Conservation (phyloP, 2,888 invertebrate species). For the Dinocampus coccinellae region DNA sequence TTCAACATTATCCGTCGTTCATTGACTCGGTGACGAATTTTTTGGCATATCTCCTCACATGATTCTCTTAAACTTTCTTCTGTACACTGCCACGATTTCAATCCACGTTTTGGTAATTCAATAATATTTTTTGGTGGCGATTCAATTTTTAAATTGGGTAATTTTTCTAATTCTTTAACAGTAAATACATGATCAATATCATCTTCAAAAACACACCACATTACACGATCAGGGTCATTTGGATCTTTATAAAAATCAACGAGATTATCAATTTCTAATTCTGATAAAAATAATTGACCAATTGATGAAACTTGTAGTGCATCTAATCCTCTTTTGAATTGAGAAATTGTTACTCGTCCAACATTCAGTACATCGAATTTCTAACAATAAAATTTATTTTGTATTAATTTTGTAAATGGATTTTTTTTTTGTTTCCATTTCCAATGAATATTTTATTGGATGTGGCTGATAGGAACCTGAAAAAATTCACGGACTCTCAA, state of each 20-base stretch:
- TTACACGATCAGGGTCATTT: slow-evolving; percentile 77
- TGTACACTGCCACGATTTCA: slow-evolving; percentile 70
- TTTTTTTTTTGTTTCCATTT: background rate
- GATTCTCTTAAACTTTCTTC: slow-evolving; percentile 54
- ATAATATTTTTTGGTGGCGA: slow-evolving; percentile 73
- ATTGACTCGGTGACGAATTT: slow-evolving; percentile 75
- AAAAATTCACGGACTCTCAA: slow-evolving; percentile 80
- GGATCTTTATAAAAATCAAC: slow-evolving; percentile 79
- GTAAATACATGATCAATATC: slow-evolving; percentile 83
- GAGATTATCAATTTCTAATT: slow-evolving; percentile 76
- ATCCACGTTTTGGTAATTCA: slow-evolving; percentile 70
- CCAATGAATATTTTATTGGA: background rate
- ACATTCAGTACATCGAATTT: slow-evolving; percentile 78
- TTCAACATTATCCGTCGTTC: slow-evolving; percentile 77
- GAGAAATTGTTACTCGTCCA: slow-evolving; percentile 78
- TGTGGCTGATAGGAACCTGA: slow-evolving; percentile 72
- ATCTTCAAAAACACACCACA: slow-evolving; percentile 83
- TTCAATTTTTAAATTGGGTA: slow-evolving; percentile 73
- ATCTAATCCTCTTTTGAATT: slow-evolving; percentile 80
- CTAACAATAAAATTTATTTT: slow-evolving; percentile 64
- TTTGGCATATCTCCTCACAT: slow-evolving; percentile 74
- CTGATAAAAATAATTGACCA: slow-evolving; percentile 73
- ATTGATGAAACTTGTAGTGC: slow-evolving; percentile 76
- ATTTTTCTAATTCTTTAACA: slow-evolving; percentile 78
- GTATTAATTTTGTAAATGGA: too few relatives aligned